A percentile compares a stretch with the other conserved stretches of the same genome.
Evolutionary conservation across 1,140 invertebrate genomes (phyloP).

Genomic region (Orussus abietinus): DNA sequence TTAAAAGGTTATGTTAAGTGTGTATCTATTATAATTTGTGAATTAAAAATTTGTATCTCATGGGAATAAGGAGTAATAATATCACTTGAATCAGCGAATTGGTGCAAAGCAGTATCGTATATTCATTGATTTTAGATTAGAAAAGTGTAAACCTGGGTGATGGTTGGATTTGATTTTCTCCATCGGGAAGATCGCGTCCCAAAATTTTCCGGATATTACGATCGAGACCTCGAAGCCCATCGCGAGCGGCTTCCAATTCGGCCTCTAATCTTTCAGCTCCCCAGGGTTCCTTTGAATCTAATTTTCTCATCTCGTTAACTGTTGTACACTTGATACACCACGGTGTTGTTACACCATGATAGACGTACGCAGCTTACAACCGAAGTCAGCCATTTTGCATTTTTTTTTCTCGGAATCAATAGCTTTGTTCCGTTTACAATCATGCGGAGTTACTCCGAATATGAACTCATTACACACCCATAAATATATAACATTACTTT

Average conservation of each 20-base stretch:
- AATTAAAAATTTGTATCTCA: too few species aligned
- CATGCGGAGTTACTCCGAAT: too few species aligned
- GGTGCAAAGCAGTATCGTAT: too few species aligned
- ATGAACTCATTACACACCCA: too few species aligned
- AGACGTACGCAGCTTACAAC: neutral
- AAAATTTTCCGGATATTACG: slow-evolving; percentile 51
- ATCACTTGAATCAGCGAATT: too few species aligned
- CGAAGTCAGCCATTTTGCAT: neutral
- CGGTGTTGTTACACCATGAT: neutral
- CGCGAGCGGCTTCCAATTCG: slow-evolving; percentile 45
- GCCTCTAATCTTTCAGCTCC: slow-evolving; percentile 46
- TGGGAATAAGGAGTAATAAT: too few species aligned
- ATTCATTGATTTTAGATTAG: too few species aligned
- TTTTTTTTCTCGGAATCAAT: too few species aligned
- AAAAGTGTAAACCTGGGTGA: slow-evolving; percentile 31
- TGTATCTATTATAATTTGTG: too few species aligned
- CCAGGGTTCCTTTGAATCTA: slow-evolving; percentile 43
- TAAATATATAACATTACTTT: too few species aligned
- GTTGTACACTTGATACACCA: neutral
- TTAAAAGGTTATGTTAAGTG: neutral
- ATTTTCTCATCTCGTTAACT: slow-evolving; percentile 36
- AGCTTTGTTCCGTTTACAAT: too few species aligned
- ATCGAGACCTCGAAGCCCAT: slow-evolving; percentile 46
- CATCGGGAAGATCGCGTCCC: slow-evolving; percentile 49
- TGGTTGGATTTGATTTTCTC: slow-evolving; percentile 40